Conservation (phyloP, 1,140 invertebrate species). For the Thrips palmi region DNA sequence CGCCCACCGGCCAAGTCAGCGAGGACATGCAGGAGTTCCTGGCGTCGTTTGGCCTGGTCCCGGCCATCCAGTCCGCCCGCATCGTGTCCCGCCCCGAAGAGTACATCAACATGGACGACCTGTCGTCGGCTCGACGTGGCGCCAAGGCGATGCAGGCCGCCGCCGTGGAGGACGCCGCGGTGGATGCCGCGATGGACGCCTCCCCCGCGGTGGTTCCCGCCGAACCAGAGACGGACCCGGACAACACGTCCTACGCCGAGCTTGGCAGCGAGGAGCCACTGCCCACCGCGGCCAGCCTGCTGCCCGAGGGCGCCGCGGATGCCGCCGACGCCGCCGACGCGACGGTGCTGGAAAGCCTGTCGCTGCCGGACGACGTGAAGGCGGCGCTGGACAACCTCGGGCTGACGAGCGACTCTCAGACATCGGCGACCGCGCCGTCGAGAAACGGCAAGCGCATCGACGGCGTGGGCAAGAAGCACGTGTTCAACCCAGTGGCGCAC, state of each 20-base stretch:
- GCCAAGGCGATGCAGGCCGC: neutral
- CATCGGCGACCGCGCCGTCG: too few relatives aligned
- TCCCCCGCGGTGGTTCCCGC: too few relatives aligned
- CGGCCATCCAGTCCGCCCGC: conserved; percentile 11
- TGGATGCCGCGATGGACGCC: too few relatives aligned
- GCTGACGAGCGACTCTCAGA: conserved; percentile 18
- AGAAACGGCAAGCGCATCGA: conserved; percentile 10
- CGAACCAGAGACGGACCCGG: too few relatives aligned
- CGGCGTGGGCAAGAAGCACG: conserved; percentile 18
- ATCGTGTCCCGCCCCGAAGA: too few relatives aligned
- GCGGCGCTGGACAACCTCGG: conserved; percentile 31
- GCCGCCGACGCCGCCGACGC: neutral
- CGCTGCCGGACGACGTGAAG: conserved; percentile 29
- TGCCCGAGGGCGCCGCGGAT: neutral
- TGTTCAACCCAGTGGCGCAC: conserved; percentile 26
- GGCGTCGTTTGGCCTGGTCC: conserved; percentile 31
- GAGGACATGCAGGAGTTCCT: conserved; percentile 35
- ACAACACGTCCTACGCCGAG: conserved; percentile 2
- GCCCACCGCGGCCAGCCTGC: neutral
- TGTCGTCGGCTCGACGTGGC: neutral
- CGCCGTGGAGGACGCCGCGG: too few relatives aligned
- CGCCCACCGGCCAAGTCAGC: conserved; percentile 14
- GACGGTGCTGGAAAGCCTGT: conserved; percentile 15
- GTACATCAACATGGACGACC: conserved; percentile 8
- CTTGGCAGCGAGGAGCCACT: neutral